Conservation (phyloP, 1,140 invertebrate genomes). For the Cheumatopsyche charites region DNA sequence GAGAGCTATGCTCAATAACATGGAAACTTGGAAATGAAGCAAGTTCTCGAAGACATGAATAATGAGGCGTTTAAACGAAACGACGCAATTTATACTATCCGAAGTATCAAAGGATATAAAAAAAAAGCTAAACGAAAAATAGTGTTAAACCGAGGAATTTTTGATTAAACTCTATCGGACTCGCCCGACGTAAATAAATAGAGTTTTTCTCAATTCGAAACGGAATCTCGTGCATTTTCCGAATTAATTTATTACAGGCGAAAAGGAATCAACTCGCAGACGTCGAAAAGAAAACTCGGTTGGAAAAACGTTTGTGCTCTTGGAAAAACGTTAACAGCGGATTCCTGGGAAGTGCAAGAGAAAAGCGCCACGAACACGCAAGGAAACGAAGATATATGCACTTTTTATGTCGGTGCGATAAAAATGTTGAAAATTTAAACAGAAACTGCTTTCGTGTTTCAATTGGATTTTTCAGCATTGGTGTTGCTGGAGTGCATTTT, state of each 20-base stretch:
- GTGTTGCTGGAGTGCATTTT: too few relatives aligned
- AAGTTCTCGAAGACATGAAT: too few relatives aligned
- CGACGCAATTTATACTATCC: too few relatives aligned
- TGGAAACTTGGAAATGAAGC: too few relatives aligned
- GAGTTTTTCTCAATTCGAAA: neutral
- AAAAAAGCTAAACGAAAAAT: too few relatives aligned
- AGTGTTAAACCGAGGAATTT: too few relatives aligned
- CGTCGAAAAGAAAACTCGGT: neutral
- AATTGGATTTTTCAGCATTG: too few relatives aligned
- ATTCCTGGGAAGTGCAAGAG: constrained; percentile 15
- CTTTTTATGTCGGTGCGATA: neutral
- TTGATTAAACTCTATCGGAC: too few relatives aligned
- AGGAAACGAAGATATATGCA: constrained; percentile 22
- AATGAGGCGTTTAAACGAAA: too few relatives aligned
- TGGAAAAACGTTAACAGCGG: neutral
- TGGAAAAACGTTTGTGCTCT: constrained; percentile 17
- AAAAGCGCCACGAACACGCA: neutral
- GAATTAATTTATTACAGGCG: constrained; percentile 30
- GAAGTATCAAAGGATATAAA: too few relatives aligned
- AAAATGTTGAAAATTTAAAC: constrained; percentile 2
- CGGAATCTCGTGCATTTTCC: constrained; percentile 8
- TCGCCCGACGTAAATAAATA: too few relatives aligned
- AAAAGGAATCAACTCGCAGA: constrained; percentile 24
- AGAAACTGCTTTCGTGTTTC: neutral
- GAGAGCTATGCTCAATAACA: too few relatives aligned